Conservation (phyloP, 2,797 vertebrate species). For the Epinephelus awoara region DNA sequence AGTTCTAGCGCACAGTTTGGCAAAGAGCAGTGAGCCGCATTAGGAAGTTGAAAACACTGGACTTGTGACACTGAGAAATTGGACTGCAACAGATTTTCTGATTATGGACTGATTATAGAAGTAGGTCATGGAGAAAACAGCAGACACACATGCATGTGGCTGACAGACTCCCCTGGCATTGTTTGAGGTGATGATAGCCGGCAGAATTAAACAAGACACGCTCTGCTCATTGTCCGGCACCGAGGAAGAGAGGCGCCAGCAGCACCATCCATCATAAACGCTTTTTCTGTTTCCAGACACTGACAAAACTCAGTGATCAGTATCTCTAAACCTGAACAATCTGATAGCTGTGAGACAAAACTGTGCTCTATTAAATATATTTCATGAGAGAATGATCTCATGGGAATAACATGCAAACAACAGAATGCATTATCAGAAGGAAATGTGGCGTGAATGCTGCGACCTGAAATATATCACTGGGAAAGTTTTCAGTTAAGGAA, state of each 20-base stretch:
- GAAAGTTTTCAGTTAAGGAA: background rate
- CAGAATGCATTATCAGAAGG: background rate
- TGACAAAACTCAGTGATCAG: conserved; percentile 17
- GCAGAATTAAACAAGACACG: conserved; percentile 60
- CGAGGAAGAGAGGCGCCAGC: conserved; percentile 22
- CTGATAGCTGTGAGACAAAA: background rate
- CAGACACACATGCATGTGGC: conserved; percentile 49
- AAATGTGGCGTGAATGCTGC: background rate
- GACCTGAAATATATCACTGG: background rate
- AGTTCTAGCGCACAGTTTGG: conserved; percentile 13
- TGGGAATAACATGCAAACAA: background rate
- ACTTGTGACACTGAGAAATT: conserved; percentile 16
- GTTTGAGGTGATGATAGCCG: conserved; percentile 43
- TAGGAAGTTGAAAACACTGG: conserved; percentile 3
- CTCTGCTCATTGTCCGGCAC: conserved; percentile 65
- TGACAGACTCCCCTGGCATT: conserved; percentile 42
- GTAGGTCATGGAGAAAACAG: conserved; percentile 67
- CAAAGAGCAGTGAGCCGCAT: background rate
- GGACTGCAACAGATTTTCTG: conserved; percentile 55
- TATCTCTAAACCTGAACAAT: conserved; percentile 12
- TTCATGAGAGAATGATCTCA: background rate
- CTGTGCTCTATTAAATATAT: no score
- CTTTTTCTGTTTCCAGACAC: conserved; percentile 36
- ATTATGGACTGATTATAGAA: conserved; percentile 73
- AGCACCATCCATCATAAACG: conserved; percentile 44